Percentiles rank a stretch among this genome's conserved stretches.
Conservation (phyloP, 2,113 vertebrate species). For the Natator depressus region DNA sequence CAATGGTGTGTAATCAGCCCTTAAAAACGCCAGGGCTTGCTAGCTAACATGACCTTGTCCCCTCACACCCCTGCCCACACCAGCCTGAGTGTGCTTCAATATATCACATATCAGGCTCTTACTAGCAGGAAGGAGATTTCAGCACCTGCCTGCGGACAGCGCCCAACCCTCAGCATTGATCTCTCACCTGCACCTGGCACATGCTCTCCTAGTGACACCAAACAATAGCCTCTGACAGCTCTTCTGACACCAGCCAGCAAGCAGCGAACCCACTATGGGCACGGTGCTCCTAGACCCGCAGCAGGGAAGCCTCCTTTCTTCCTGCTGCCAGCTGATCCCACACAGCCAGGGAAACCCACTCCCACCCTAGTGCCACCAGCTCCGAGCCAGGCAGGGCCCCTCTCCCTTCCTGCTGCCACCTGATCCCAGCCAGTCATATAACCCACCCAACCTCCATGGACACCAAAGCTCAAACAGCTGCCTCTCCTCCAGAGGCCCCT, state of each 20-base stretch:
- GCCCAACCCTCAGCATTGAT: neutral
- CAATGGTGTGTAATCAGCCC: neutral
- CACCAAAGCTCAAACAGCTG: too few species aligned
- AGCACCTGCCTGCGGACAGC: conserved; percentile 16
- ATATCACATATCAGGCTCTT: neutral
- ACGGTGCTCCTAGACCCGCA: too few species aligned
- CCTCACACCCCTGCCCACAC: neutral
- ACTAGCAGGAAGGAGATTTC: neutral
- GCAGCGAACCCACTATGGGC: neutral
- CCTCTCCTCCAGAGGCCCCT: too few species aligned
- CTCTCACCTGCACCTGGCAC: neutral
- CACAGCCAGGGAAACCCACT: too few species aligned
- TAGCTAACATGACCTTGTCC: neutral
- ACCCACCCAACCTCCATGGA: neutral
- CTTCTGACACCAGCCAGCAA: neutral
- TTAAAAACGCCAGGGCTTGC: neutral
- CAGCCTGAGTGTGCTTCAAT: neutral
- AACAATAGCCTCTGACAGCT: neutral
- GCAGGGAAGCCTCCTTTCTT: neutral
- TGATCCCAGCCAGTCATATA: neutral
- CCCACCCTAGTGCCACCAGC: too few species aligned
- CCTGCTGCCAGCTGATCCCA: neutral
- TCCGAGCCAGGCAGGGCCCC: neutral
- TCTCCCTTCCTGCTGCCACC: neutral
- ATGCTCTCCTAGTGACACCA: neutral